These are phyloP conservation scores for Morinoia aosen DNA, from an alignment of 2,888 invertebrate genomes.

Conservation along the genomic window DNA sequence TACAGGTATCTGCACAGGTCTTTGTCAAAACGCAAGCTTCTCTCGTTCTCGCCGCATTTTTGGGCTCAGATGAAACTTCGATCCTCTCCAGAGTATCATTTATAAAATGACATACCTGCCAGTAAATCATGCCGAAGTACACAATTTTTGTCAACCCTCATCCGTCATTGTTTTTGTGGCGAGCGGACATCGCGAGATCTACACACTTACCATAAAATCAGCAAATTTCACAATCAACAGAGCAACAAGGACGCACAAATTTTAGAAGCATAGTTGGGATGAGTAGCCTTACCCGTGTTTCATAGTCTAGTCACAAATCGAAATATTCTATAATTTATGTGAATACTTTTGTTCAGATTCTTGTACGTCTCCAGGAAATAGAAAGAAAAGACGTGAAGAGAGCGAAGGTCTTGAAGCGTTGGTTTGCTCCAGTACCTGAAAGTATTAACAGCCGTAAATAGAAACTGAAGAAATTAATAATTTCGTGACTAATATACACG, in stretches of 20 bases:
- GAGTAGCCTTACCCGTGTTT: conserved; percentile 1
- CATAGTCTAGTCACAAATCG: not conserved
- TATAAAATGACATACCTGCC: not conserved
- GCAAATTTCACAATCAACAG: not conserved
- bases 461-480: too few relatives aligned
- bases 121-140: not conserved
- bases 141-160: not conserved
- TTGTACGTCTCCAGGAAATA: not conserved
- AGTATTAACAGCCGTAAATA: not conserved
- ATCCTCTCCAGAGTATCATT: not conserved
- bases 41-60: too few relatives aligned
- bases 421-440: not conserved
- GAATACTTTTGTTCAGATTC: not conserved
- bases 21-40: too few relatives aligned
- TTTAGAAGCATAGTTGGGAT: not conserved
- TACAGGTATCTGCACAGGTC: too few relatives aligned
- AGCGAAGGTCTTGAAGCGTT: not conserved
- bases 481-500: not conserved
- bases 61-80: not conserved
- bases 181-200: not conserved
- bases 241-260: not conserved
- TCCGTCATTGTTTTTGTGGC: not conserved
- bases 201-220: not conserved
- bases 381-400: not conserved
- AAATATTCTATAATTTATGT: not conserved